Percentiles rank a stretch among this genome's conserved stretches.
Conservation (phyloP, 2,113 vertebrate genomes). For the Taxidea taxus region DNA sequence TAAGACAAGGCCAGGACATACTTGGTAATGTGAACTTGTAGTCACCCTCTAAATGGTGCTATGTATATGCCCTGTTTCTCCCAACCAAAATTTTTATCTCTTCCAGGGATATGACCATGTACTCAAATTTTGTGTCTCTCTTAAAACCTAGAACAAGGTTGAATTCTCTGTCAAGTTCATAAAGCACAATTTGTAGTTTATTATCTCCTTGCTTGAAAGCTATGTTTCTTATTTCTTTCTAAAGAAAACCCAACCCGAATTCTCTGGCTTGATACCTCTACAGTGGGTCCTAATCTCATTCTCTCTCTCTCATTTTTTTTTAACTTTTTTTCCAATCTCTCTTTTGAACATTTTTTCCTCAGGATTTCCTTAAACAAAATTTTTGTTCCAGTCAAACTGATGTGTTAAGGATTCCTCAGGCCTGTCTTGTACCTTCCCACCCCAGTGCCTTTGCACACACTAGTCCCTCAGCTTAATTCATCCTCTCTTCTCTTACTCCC, state of each 20-base stretch:
- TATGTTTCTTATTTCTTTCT: background rate
- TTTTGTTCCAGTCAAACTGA: background rate
- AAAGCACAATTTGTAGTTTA: background rate
- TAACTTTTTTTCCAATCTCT: background rate
- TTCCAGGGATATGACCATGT: background rate
- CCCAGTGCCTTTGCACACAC: background rate
- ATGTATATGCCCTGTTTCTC: background rate
- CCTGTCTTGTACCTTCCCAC: background rate
- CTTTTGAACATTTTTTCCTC: background rate
- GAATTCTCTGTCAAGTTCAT: background rate
- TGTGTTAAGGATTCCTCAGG: background rate
- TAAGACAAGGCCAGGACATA: background rate
- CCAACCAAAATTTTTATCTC: background rate
- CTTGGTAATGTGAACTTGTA: background rate
- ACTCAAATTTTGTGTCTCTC: background rate
- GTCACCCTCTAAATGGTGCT: background rate
- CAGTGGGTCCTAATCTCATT: too few species aligned
- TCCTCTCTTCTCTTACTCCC: background rate
- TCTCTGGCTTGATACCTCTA: background rate
- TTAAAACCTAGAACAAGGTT: background rate
- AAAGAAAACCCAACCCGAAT: background rate
- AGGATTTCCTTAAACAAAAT: background rate
- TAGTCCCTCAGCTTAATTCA: rapidly evolving
- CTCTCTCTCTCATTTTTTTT: too few species aligned
- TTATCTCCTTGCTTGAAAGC: background rate